Evolutionary conservation across 2,888 invertebrate species (phyloP).

Genomic region (Pheosia tremula): DNA sequence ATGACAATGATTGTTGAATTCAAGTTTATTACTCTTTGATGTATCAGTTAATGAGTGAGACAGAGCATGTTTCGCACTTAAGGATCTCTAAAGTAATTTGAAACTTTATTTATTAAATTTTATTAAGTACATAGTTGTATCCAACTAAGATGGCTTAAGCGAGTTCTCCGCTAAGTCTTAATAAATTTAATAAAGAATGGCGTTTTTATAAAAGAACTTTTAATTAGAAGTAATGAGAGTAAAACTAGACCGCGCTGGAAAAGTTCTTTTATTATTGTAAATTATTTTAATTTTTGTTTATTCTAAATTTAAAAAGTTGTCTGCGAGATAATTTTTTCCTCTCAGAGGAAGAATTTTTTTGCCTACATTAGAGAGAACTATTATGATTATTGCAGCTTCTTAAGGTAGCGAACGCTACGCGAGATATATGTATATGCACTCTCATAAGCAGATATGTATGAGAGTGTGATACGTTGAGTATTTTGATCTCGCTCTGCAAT

Average conservation of each 20-base stretch:
- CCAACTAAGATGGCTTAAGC: not conserved
- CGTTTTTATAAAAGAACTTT: not conserved
- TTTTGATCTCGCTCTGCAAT: too few relatives aligned
- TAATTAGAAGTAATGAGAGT: not conserved
- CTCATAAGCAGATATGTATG: too few relatives aligned
- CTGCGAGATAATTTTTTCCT: too few relatives aligned
- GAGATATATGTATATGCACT: too few relatives aligned
- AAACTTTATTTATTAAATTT: conserved; percentile 1
- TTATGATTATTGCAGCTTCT: too few relatives aligned
- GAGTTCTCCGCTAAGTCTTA: not conserved
- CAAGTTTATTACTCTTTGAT: conserved; percentile 36
- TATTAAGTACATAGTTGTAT: not conserved
- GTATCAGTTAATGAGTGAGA: conserved; percentile 27
- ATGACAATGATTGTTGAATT: conserved; percentile 29
- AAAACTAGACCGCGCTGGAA: not conserved
- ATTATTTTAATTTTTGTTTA: not conserved
- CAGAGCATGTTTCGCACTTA: conserved; percentile 16
- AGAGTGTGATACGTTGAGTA: too few relatives aligned
- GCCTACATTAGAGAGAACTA: too few relatives aligned
- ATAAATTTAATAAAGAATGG: not conserved
- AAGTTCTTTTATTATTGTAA: not conserved
- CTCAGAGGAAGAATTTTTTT: too few relatives aligned
- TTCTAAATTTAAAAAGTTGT: not conserved
- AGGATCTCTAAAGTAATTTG: conserved; percentile 18
- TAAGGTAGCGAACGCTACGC: too few relatives aligned